Base-by-base conservation (phyloP, 2,797 vertebrate genomes). In the Poecilia velifera region DNA sequence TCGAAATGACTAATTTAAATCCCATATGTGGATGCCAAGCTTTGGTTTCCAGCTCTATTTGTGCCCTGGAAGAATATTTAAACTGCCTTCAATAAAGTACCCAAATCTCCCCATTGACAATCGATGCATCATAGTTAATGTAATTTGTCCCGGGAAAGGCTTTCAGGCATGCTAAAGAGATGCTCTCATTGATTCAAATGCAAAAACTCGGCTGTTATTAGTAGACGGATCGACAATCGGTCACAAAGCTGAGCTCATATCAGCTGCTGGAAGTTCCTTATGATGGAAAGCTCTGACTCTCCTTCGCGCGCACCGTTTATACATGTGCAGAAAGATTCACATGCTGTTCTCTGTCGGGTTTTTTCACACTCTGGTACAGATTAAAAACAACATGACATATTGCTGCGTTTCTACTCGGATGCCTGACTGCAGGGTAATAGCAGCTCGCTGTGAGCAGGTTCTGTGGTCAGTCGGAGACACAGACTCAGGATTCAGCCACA, bases 391-490 rank as follows among this genome's bases (percentile, higher is more conserved):
- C 73, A 78, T 53, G 78, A 76, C 66, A 28, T 75, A 87, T 91
- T 81, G 82, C 78, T 82, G 73, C 51, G 77, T 80, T 77, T 87
- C 36, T 85, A 88, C 55, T 79, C 87, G 85, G 86, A 89, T 86
- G 74, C 82, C 86, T 86, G 86, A 91, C 90, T 91, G 89, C 81
- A 70, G 85, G 84, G 85, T 90, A 90, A 88, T 84, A 80, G 89
- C 83, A 78, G 74, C 72, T 79, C 55, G 80, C 70, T 59, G 72
- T 51, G 76, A 64, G 75, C 28, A 76, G 82, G 76, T 79, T 87
- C 79, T 75, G 75, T 87, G 85, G 89, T 92, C 87, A 88, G 79
- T 90, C 70, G 77, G 81, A 80, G 4, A 72, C 82, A 89, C 74
- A 64, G 51, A 80, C 86, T 91, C 86, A 87, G 87, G 86, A 92